Evolutionary conservation across 2,797 vertebrate genomes (phyloP), one percentile per base, ranked within the genome.

Genomic region (Caiman crocodilus): DNA sequence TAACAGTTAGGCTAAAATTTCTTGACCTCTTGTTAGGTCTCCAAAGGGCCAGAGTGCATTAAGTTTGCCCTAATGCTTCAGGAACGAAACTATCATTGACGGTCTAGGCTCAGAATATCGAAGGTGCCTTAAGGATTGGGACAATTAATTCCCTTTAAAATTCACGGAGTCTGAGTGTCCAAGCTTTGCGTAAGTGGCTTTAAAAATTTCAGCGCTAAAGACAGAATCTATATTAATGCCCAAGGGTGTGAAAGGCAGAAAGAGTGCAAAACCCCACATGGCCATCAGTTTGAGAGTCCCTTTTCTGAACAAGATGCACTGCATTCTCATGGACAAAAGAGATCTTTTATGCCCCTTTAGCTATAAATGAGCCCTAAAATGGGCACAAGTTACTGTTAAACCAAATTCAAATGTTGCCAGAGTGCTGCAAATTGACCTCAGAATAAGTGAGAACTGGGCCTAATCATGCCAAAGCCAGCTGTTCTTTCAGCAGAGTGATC

Each of bases 401-500:
- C 26, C 69, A 81, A 84, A 17, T 94, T 89, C 55, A 78, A 95
- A 96, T 60, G 32, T 76, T 63, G 28, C 7, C 42, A 60, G 71
- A 76, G 57, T 11, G 32, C 50, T 12, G 32, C 67, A 76, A 94
- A 87, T 30, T 57, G n/a, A 86, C 42, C 21, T 57, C 60, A 28
- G 56, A 79, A 32, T 59, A 89, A 88, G 92, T 25, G 87, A 90
- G 50, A 88, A 80, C 12, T 81, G 63, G 75, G 14, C 79, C 55
- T 50, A 78, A 67, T 20, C 92, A 65, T 85, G 5, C 59, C 84
- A 85, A 93, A 90, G 91, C 81, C 96, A 97, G 95, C 95, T 96
- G 95, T 88, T 94, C 79, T 92, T 92, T 92, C 85, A 88, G 88
- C 73, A 89, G 89, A 88, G 77, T 65, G 95, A 89, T 96, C 79